phyloP scores from a whole-genome alignment of 2,888 invertebrate species.

The Tupiocoris notatus region DNA sequence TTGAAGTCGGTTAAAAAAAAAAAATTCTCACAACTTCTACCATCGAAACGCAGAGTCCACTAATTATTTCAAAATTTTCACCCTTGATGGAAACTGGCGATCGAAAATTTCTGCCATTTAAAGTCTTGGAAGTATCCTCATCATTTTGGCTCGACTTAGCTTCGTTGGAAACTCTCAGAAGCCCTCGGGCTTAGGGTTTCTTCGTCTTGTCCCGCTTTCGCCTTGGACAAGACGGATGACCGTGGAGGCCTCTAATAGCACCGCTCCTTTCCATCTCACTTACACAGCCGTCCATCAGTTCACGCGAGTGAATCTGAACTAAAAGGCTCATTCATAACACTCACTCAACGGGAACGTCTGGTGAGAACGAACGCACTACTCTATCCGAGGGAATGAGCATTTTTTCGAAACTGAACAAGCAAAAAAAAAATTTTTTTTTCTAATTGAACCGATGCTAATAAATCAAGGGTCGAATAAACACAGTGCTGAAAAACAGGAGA shows the following conservation, averaged over 20 bases:
- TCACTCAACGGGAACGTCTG: not conserved
- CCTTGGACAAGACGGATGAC: slow-evolving; percentile 25
- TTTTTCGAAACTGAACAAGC: not conserved
- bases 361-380: not conserved
- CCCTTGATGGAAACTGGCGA: too few relatives aligned
- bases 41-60: too few relatives aligned
- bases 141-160: not conserved
- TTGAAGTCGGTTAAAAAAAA: too few relatives aligned
- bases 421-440: too few relatives aligned
- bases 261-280: slow-evolving; percentile 31
- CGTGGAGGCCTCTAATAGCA: slow-evolving; percentile 26
- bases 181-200: not conserved
- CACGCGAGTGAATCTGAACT: not conserved
- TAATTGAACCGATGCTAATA: too few relatives aligned
- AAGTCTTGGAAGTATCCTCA: not conserved
- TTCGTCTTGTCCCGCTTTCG: not conserved
- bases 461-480: too few relatives aligned
- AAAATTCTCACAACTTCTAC: too few relatives aligned
- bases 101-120: not conserved
- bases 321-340: not conserved
- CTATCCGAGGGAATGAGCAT: not conserved
- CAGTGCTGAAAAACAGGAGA: too few relatives aligned
- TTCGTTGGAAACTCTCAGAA: not conserved
- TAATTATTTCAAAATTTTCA: too few relatives aligned
- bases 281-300: slow-evolving; percentile 17